Conservation (phyloP, 2,888 invertebrate genomes). For the Argyresthia goedartella region DNA sequence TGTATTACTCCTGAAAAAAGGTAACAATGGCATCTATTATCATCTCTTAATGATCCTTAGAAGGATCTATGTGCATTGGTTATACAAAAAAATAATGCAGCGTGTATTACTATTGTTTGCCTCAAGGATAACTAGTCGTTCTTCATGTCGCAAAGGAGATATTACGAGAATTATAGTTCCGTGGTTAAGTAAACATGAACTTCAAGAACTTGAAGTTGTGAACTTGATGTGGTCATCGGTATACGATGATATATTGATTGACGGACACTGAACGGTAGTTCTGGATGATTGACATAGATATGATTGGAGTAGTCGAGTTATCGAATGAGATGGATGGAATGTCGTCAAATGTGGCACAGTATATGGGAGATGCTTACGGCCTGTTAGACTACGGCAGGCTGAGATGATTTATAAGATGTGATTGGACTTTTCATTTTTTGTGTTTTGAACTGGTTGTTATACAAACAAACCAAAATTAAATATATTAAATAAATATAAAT, state of each 20-base stretch:
- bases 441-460: too few species aligned
- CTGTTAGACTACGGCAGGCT: too few species aligned
- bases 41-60: neutral
- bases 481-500: too few species aligned
- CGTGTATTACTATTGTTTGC: neutral
- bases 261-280: too few species aligned
- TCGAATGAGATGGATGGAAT: too few species aligned
- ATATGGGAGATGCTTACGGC: too few species aligned
- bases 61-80: conserved; percentile 2
- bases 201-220: neutral
- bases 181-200: conserved; percentile 29
- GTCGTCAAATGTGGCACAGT: too few species aligned
- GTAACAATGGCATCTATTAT: conserved; percentile 3
- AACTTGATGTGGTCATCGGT: neutral
- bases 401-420: too few species aligned
- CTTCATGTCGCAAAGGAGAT: conserved; percentile 13
- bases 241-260: neutral
- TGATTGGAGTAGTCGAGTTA: too few species aligned
- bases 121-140: conserved; percentile 2
- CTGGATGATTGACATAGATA: too few species aligned
- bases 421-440: too few species aligned
- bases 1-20: conserved; percentile 3
- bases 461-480: too few species aligned
- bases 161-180: conserved; percentile 29
- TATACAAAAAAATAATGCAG: neutral